Evolutionary conservation across 2,797 vertebrate genomes (phyloP).

Genomic region (Monodelphis domestica): DNA sequence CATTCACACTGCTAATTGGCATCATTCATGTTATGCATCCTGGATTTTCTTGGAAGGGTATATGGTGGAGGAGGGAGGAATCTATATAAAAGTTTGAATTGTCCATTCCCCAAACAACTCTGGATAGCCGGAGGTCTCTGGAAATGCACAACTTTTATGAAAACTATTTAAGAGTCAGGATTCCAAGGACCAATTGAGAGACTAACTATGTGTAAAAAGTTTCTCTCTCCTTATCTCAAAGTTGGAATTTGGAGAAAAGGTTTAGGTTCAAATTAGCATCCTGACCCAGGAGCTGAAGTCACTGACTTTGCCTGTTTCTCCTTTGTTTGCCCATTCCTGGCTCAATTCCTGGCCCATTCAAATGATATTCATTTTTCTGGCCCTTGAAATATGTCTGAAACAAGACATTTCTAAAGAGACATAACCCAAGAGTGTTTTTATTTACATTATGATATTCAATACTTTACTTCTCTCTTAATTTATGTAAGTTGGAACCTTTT

Average conservation of each 20-base stretch:
- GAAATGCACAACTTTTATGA: neutral
- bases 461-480: slow-evolving; percentile 69
- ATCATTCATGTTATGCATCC: slow-evolving; percentile 56
- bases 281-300: neutral
- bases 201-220: slow-evolving; percentile 1
- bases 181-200: slow-evolving; percentile 32
- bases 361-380: slow-evolving; percentile 64
- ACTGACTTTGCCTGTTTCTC: slow-evolving; percentile 2
- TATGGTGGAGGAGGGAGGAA: neutral
- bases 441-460: slow-evolving; percentile 68
- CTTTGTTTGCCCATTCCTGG: slow-evolving; percentile 40
- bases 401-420: slow-evolving; percentile 44
- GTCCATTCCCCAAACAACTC: neutral
- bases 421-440: slow-evolving; percentile 52
- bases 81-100: neutral
- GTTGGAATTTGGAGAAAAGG: neutral
- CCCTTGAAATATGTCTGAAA: slow-evolving; percentile 58
- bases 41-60: neutral
- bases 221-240: neutral
- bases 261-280: slow-evolving; percentile 18
- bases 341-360: slow-evolving; percentile 51
- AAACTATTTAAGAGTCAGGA: slow-evolving; percentile 4
- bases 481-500: slow-evolving; percentile 48
- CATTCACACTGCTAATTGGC: slow-evolving; percentile 54
- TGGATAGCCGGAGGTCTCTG: slow-evolving; percentile 30